Evolutionary conservation across 2,888 invertebrate genomes (phyloP), one percentile per base, ranked within the genome.

Genomic region (Sipha maydis): DNA sequence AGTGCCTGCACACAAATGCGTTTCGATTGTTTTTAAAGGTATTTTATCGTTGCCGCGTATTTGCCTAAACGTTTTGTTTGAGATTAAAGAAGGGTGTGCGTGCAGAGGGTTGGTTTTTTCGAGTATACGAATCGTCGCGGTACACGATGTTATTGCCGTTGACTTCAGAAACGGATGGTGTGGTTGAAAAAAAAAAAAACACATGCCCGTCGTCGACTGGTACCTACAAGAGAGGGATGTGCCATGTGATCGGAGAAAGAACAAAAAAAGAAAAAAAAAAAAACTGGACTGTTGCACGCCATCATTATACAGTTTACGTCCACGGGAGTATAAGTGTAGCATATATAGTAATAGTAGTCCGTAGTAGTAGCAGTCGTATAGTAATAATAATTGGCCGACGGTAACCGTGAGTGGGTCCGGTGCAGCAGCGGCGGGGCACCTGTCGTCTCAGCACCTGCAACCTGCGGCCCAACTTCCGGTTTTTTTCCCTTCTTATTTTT

Each of bases 361-460:
- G 69, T 69, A 69, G 67, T 69, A 69, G 75, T 25, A 76, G 41
- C 41, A n/a, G 75, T 41, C 25, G 25, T n/a, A 78, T 54, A 78
- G 41, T 56, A 85, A 79, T 69, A 78, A 77, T 78, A 78, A 78
- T 85, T 67, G 85, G 31, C 78, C 31, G 78, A 31, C 54, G 77
- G 76, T 71, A 69, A 48, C 77, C 69, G 71, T 56, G 69, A 85
- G 86, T 69, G 48, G 73, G 80, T 80, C 86, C 73, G 84, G 54
- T 67, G 85, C 31, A 28, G 61, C n/a, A 48, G 56, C 84, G 83
- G 83, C 79, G 69, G 85, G 69, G 79, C 86, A 88, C 88, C 88
- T 88, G 88, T 88, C 88, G 88, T 80, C 75, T n/a, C 79, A 79
- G 80, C 88, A 88, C 88, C 88, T 88, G 86, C 86, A 86, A 86